These are phyloP conservation scores for Danaus chrysippus DNA, from an alignment of 2,888 invertebrate genomes.

Conservation along the genomic window DNA sequence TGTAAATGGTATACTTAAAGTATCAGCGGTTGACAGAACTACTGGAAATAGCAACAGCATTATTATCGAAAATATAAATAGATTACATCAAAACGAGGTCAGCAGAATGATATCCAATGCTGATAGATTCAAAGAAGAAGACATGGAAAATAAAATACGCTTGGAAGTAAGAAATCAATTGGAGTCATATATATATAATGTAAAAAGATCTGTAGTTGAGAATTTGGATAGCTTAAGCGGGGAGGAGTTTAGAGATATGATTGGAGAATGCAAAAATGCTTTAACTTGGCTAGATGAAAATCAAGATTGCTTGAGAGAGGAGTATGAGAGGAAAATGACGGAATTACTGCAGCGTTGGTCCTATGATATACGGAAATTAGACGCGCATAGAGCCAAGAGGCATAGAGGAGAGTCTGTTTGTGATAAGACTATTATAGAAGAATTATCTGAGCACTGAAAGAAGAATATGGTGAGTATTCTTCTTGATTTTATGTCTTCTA, in stretches of 20 bases:
- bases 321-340: slow-evolving; percentile 79
- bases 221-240: slow-evolving; percentile 80
- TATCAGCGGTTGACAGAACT: slow-evolving; percentile 85
- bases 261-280: slow-evolving; percentile 77
- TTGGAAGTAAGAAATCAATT: slow-evolving; percentile 85
- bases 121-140: slow-evolving; percentile 85
- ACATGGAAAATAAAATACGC: slow-evolving; percentile 82
- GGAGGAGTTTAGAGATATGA: slow-evolving; percentile 81
- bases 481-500: too few relatives aligned
- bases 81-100: slow-evolving; percentile 89
- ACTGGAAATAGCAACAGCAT: slow-evolving; percentile 85
- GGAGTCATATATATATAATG: slow-evolving; percentile 84
- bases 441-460: slow-evolving; percentile 19
- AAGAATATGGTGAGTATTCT: too few relatives aligned
- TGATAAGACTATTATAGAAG: slow-evolving; percentile 32
- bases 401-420: slow-evolving; percentile 33
- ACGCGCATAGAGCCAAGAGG: slow-evolving; percentile 41
- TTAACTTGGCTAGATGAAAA: slow-evolving; percentile 86
- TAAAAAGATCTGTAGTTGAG: slow-evolving; percentile 83
- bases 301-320: slow-evolving; percentile 81
- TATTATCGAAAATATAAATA: slow-evolving; percentile 89
- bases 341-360: slow-evolving; percentile 75
- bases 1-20: slow-evolving; percentile 89
- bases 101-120: slow-evolving; percentile 88
- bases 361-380: slow-evolving; percentile 43